These are phyloP conservation scores for Himalopsyche japonica DNA, from an alignment of 2,888 invertebrate species.

Conservation along the genomic window DNA sequence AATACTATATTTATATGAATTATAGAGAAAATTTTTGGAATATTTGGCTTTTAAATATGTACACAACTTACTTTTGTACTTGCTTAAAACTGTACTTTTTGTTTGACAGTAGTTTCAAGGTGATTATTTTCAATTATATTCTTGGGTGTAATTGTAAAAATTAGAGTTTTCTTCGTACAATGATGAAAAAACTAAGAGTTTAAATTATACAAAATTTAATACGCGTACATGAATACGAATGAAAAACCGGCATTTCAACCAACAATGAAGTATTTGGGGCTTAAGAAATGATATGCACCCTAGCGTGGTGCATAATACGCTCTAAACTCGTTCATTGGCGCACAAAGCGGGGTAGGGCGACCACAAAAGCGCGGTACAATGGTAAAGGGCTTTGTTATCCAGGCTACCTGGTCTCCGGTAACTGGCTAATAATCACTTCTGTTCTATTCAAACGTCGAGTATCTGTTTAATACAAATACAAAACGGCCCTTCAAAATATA, in stretches of 20 bases:
- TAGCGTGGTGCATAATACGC: constrained; percentile 15
- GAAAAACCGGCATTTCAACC: neutral
- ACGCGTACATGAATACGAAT: neutral
- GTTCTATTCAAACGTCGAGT: constrained; percentile 17
- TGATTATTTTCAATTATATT: too few relatives aligned
- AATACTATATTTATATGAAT: too few relatives aligned
- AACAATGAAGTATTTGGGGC: neutral
- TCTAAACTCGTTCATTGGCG: constrained; percentile 24
- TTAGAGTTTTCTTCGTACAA: neutral
- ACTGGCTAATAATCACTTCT: constrained; percentile 21
- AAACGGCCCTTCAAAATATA: constrained; percentile 2
- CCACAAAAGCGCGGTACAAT: constrained; percentile 32
- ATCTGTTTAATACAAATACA: constrained; percentile 37
- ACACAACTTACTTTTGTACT: too few relatives aligned
- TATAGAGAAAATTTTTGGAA: too few relatives aligned
- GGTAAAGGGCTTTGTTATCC: constrained; percentile 25
- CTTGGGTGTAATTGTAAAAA: too few relatives aligned
- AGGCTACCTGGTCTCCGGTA: constrained; percentile 11
- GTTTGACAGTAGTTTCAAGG: too few relatives aligned
- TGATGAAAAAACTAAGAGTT: neutral
- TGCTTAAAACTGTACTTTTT: too few relatives aligned
- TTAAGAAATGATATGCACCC: constrained; percentile 24
- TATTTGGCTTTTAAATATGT: too few relatives aligned
- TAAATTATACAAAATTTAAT: neutral
- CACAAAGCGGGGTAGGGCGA: constrained; percentile 32